These are phyloP conservation scores for Haemorhous mexicanus DNA, from an alignment of 2,113 vertebrate genomes.

Conservation along the genomic window DNA sequence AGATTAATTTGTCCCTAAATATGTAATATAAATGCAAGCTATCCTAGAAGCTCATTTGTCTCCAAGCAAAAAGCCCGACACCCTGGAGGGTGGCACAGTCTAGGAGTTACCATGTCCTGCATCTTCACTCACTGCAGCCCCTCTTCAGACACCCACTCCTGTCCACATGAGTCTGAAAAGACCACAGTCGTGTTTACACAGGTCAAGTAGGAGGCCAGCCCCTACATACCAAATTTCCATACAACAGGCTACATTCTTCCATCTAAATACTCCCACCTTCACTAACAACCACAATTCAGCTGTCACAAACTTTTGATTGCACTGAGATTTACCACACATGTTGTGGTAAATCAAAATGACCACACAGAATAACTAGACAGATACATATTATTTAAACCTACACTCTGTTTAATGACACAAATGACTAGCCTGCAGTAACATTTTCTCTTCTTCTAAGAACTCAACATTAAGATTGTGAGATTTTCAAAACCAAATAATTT, in stretches of 20 bases:
- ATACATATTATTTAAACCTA: not conserved
- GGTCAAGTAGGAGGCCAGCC: not conserved
- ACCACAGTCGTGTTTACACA: not conserved
- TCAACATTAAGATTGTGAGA: not conserved
- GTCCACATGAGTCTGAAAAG: not conserved
- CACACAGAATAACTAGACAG: not conserved
- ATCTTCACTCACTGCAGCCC: not conserved
- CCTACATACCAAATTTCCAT: not conserved
- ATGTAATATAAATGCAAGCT: not conserved
- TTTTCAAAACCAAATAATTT: not conserved
- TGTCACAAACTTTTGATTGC: not conserved
- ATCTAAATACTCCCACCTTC: not conserved
- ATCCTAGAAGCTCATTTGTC: not conserved
- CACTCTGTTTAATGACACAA: not conserved
- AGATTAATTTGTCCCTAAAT: not conserved
- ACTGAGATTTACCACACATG: not conserved
- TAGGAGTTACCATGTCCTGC: not conserved
- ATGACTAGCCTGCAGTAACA: not conserved
- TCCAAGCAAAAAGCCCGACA: not conserved
- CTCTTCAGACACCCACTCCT: not conserved
- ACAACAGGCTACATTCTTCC: constrained; percentile 12
- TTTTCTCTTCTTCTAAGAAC: not conserved
- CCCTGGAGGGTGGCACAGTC: not conserved
- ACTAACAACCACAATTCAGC: not conserved
- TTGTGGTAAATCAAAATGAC: not conserved